Evolutionary conservation across 2,113 vertebrate species (phyloP).

Genomic region (Stigmatopora argus): DNA sequence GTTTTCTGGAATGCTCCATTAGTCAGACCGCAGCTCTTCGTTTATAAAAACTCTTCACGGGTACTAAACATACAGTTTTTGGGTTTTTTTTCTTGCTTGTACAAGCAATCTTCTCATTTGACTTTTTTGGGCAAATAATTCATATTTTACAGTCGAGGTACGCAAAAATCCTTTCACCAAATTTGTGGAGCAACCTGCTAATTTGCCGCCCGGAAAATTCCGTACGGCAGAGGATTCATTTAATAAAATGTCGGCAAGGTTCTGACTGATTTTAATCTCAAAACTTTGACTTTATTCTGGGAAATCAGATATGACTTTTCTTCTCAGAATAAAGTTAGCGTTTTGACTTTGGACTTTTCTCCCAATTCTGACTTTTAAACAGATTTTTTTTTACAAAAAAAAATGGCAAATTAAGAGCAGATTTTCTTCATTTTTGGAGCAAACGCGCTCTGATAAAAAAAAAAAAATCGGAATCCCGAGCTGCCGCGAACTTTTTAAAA

Average conservation of each 20-base stretch:
- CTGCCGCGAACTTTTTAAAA: constrained; percentile 22
- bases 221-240: no score
- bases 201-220: background rate
- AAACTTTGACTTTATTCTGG: no score
- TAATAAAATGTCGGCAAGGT: no score
- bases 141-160: background rate
- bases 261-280: no score
- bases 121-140: background rate
- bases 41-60: constrained; percentile 26
- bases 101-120: background rate
- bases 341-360: no score
- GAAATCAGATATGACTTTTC: no score
- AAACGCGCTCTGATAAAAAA: constrained; percentile 34
- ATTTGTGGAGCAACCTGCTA: background rate
- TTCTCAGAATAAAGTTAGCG: no score
- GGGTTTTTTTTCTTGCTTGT: constrained; percentile 20
- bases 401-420: background rate
- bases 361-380: no score
- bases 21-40: constrained; percentile 6
- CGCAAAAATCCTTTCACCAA: background rate
- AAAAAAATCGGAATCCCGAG: constrained; percentile 27
- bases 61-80: constrained; percentile 37
- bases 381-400: no score
- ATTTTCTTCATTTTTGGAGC: constrained; percentile 13
- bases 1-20: constrained; percentile 15